Conservation (phyloP, 2,113 vertebrate species). For the Porphyrio hochstetteri region DNA sequence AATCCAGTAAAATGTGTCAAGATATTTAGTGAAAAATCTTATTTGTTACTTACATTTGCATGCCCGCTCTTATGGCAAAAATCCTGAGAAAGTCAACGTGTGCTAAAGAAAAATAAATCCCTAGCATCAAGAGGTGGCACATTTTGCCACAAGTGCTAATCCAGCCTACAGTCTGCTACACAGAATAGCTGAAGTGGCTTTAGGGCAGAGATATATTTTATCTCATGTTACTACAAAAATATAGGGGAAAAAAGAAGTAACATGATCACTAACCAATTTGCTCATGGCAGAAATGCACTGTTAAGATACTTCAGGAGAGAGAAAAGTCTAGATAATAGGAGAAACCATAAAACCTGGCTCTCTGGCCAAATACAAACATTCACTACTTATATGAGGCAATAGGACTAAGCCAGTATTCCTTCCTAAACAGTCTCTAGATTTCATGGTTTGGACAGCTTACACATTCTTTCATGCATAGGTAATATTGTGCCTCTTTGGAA, state of each 20-base stretch:
- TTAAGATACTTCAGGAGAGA: not conserved
- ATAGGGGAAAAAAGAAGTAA: not conserved
- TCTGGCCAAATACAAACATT: not conserved
- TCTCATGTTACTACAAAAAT: not conserved
- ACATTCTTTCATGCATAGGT: not conserved
- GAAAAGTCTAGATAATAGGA: not conserved
- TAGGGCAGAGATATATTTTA: not conserved
- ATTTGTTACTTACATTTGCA: constrained; percentile 53
- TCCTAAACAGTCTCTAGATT: not conserved
- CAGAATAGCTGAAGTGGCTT: not conserved
- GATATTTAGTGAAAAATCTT: constrained; percentile 42
- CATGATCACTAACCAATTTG: not conserved
- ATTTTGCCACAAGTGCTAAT: not conserved
- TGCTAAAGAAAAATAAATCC: constrained; percentile 12
- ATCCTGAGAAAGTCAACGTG: not conserved
- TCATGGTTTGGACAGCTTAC: not conserved
- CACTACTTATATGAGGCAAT: not conserved
- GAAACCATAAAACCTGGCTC: not conserved
- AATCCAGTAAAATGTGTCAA: constrained; percentile 44
- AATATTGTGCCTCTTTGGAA: not conserved
- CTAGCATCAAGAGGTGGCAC: not conserved
- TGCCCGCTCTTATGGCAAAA: not conserved
- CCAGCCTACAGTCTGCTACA: not conserved
- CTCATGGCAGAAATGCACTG: not conserved
- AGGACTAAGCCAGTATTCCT: not conserved